phyloP scores from a whole-genome alignment of 92 coral and sea anemone species.

The Parazoanthus atlanticus region DNA sequence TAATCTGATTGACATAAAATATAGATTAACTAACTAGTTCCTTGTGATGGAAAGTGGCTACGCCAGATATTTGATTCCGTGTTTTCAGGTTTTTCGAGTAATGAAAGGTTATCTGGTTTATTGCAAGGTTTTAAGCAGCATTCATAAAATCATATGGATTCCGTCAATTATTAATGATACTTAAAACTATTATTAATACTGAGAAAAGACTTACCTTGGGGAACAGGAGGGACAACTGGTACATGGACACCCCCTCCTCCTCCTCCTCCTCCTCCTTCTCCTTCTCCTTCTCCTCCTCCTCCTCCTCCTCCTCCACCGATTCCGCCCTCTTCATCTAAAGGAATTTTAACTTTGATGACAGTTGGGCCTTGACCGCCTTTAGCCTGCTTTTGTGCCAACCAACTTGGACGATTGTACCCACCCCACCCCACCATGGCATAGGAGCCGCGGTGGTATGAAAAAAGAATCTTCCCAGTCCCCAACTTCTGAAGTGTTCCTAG shows the following conservation, averaged over 20 bases:
- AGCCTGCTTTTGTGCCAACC: background rate
- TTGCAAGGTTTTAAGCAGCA: too few relatives aligned
- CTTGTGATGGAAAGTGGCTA: too few relatives aligned
- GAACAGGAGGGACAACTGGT: background rate
- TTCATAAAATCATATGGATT: too few relatives aligned
- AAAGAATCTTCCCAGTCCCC: background rate
- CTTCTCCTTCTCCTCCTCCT: background rate
- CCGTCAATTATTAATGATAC: background rate
- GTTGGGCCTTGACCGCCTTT: background rate
- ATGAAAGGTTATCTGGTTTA: too few relatives aligned
- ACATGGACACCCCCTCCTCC: background rate
- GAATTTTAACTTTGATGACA: constrained; percentile 6
- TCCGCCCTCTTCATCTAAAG: background rate
- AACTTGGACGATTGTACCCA: background rate
- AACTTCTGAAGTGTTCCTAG: background rate
- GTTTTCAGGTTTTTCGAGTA: too few relatives aligned
- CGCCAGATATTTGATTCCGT: too few relatives aligned
- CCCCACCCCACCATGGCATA: constrained; percentile 7
- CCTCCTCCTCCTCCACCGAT: background rate
- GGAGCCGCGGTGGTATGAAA: background rate
- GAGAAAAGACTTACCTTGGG: background rate
- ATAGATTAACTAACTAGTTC: too few relatives aligned
- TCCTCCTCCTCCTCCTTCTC: background rate
- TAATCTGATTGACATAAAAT: too few relatives aligned
- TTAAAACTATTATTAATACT: background rate